A percentile compares a stretch with the other conserved stretches of the same genome.
Evolutionary conservation across 2,113 vertebrate species (phyloP).

Genomic region (Fulica atra): DNA sequence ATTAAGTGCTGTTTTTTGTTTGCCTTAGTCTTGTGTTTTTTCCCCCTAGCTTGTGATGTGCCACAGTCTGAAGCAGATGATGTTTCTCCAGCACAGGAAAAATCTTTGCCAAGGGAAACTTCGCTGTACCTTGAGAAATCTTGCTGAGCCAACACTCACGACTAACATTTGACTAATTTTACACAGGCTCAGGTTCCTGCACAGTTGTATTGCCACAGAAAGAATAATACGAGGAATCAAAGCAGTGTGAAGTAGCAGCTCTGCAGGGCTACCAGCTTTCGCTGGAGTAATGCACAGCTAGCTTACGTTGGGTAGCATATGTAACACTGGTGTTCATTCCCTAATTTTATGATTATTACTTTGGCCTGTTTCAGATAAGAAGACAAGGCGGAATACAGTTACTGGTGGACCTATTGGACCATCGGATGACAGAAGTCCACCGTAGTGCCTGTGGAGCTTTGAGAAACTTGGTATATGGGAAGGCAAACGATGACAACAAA

Average conservation of each 20-base stretch:
- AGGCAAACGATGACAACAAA: slow-evolving; percentile 98
- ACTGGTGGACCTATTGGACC: slow-evolving; percentile 95
- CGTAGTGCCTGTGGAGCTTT: slow-evolving; percentile 96
- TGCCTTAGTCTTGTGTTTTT: not conserved
- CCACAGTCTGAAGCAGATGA: not conserved
- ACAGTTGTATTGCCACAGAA: not conserved
- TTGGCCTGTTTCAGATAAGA: slow-evolving; percentile 86
- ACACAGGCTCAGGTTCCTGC: not conserved
- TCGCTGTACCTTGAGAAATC: not conserved
- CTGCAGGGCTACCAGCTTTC: not conserved
- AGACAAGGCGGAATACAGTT: slow-evolving; percentile 96
- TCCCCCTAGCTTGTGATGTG: not conserved
- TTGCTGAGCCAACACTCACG: not conserved
- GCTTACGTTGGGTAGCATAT: not conserved
- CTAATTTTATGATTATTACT: not conserved
- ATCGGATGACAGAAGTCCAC: slow-evolving; percentile 97
- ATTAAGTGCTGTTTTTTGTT: not conserved
- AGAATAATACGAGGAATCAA: not conserved
- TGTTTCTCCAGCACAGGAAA: not conserved
- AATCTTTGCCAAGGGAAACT: not conserved
- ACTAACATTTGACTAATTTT: not conserved
- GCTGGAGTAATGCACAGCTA: not conserved
- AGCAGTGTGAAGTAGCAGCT: not conserved
- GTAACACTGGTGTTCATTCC: not conserved
- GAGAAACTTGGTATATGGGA: slow-evolving; percentile 96